Percentiles rank a stretch among this genome's conserved stretches.
Evolutionary conservation across 2,113 vertebrate species (phyloP).

Genomic region (Onychostoma macrolepis): DNA sequence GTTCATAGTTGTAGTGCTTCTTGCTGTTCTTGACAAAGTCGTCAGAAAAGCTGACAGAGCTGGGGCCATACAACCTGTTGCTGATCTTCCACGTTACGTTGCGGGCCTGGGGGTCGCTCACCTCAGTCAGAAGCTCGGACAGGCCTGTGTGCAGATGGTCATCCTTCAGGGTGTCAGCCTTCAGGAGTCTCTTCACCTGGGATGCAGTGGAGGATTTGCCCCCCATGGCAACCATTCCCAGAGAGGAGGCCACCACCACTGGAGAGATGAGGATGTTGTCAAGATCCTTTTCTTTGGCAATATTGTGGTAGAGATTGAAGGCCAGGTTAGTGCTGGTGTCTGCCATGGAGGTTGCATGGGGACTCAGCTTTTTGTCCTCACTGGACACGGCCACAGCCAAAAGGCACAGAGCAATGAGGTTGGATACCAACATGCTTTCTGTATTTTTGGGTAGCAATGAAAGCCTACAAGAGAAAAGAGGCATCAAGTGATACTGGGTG

Average conservation of each 20-base stretch:
- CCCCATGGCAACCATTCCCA: slow-evolving; percentile 90
- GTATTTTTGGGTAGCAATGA: slow-evolving; percentile 46
- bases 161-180: slow-evolving; percentile 84
- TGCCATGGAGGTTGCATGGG: slow-evolving; percentile 81
- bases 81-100: slow-evolving; percentile 97
- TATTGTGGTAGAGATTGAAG: slow-evolving; percentile 92
- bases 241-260: slow-evolving; percentile 90
- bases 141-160: slow-evolving; percentile 89
- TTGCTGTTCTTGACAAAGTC: slow-evolving; percentile 94
- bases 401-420: slow-evolving; percentile 74
- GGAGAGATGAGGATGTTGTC: slow-evolving; percentile 96
- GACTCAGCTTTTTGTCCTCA: slow-evolving; percentile 83
- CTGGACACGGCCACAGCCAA: slow-evolving; percentile 70
- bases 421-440: slow-evolving; percentile 82
- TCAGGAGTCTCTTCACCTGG: slow-evolving; percentile 90
- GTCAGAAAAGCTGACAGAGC: slow-evolving; percentile 87
- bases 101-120: slow-evolving; percentile 86
- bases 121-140: slow-evolving; percentile 87
- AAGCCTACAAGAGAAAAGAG: slow-evolving; percentile 59
- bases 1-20: slow-evolving; percentile 94
- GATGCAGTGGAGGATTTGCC: slow-evolving; percentile 87
- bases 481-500: no score
- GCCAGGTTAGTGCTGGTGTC: slow-evolving; percentile 87
- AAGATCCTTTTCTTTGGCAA: slow-evolving; percentile 88
- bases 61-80: slow-evolving; percentile 90